A percentile compares a stretch with the other conserved stretches of the same genome.
Evolutionary conservation across 2,797 vertebrate genomes (phyloP).

Genomic region (Phataginus tricuspis): DNA sequence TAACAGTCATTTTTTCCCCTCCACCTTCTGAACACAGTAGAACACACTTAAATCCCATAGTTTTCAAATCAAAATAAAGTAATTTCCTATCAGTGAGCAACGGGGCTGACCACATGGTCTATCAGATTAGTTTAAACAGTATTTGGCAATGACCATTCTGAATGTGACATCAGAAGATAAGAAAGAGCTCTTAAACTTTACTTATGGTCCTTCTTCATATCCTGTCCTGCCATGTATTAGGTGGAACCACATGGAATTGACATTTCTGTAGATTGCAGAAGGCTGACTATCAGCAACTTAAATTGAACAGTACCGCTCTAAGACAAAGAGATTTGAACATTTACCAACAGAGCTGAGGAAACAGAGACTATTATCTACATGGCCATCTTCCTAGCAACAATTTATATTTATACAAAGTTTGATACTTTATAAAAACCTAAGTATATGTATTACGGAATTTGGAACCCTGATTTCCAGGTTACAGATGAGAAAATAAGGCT

Average conservation of each 20-base stretch:
- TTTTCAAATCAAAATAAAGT: slow-evolving; percentile 28
- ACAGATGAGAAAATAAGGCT: slow-evolving; percentile 10
- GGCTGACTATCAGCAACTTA: neutral
- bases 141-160: neutral
- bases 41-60: neutral
- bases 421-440: neutral
- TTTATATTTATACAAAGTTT: neutral
- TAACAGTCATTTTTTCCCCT: neutral
- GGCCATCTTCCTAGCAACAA: neutral
- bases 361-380: neutral
- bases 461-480: neutral
- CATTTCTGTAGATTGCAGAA: neutral
- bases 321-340: neutral
- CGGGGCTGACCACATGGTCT: neutral
- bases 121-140: neutral
- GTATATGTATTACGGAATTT: neutral
- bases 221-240: neutral
- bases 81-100: slow-evolving; percentile 3
- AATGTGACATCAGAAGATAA: neutral
- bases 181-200: neutral
- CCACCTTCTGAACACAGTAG: neutral
- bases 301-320: neutral
- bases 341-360: neutral
- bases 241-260: neutral
- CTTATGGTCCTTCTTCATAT: neutral